phyloP scores from a whole-genome alignment of 1,140 invertebrate species.

The Aleiodes sp. region DNA sequence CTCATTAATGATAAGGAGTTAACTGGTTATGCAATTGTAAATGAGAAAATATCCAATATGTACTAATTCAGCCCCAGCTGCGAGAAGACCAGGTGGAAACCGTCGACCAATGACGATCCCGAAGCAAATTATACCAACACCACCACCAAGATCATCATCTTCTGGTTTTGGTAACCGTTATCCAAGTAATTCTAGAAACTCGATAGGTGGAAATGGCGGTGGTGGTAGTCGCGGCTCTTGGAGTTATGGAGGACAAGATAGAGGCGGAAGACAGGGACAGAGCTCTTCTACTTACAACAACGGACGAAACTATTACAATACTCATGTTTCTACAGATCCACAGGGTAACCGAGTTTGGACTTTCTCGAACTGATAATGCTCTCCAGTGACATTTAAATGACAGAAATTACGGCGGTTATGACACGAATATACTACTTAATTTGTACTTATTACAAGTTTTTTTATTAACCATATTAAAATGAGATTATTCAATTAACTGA shows the following conservation, averaged over 20 bases:
- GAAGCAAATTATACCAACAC: slow-evolving; percentile 21
- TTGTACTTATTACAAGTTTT: not conserved
- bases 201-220: slow-evolving; percentile 28
- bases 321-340: slow-evolving; percentile 28
- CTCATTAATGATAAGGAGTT: not conserved
- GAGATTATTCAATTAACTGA: not conserved
- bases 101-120: not conserved
- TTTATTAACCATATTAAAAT: not conserved
- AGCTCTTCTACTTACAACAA: not conserved
- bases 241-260: not conserved
- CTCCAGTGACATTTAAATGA: not conserved
- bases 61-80: slow-evolving; percentile 28
- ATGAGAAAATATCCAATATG: slow-evolving; percentile 9
- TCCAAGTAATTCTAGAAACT: slow-evolving; percentile 25
- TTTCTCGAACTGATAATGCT: slow-evolving; percentile 26
- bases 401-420: not conserved
- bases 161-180: slow-evolving; percentile 20
- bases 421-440: not conserved
- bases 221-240: slow-evolving; percentile 19
- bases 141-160: slow-evolving; percentile 32
- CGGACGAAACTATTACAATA: slow-evolving; percentile 31
- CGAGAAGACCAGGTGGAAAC: slow-evolving; percentile 21
- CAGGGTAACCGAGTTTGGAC: slow-evolving; percentile 34
- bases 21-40: not conserved
- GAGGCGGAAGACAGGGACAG: slow-evolving; percentile 15